Percentiles rank a stretch among this genome's conserved stretches.
phyloP scores from a whole-genome alignment of 1,140 invertebrate species.

The Oncopodura yosiiana region DNA sequence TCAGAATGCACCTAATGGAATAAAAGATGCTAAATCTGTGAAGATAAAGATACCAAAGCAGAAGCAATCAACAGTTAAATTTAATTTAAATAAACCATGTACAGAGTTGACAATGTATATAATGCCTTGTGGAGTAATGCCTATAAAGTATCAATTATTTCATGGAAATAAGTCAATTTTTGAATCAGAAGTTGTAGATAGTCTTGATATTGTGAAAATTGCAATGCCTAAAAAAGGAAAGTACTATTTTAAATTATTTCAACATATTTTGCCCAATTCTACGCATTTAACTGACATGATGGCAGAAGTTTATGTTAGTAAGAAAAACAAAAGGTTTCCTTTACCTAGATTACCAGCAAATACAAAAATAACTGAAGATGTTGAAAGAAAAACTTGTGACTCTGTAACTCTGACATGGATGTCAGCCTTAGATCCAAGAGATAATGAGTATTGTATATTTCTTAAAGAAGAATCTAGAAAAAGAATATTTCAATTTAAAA shows the following conservation, averaged over 20 bases:
- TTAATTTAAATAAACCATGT: conserved; percentile 32
- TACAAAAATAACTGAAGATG: conserved; percentile 15
- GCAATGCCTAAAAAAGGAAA: conserved; percentile 17
- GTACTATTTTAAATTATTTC: conserved; percentile 23
- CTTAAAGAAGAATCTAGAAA: conserved; percentile 36
- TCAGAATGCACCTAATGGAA: conserved; percentile 13
- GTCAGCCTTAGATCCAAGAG: conserved; percentile 37
- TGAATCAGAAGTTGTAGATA: conserved; percentile 15
- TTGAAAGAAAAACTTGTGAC: conserved; percentile 37
- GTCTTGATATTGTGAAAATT: conserved; percentile 29
- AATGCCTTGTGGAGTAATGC: conserved; percentile 42
- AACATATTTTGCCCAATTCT: not conserved
- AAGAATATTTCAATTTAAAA: conserved; percentile 27
- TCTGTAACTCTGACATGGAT: conserved; percentile 43
- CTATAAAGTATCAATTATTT: conserved; percentile 18
- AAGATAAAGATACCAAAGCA: conserved; percentile 11
- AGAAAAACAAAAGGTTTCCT: conserved; percentile 37
- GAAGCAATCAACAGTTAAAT: conserved; percentile 18
- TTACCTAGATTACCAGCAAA: conserved; percentile 40
- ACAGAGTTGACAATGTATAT: conserved; percentile 39
- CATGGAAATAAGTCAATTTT: conserved; percentile 20
- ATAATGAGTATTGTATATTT: conserved; percentile 40
- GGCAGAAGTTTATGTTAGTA: conserved; percentile 30
- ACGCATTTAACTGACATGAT: conserved; percentile 2
- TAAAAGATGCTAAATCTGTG: conserved; percentile 18